phyloP scores from a whole-genome alignment of 2,113 vertebrate genomes.

The Petrocephalus zakoni region DNA sequence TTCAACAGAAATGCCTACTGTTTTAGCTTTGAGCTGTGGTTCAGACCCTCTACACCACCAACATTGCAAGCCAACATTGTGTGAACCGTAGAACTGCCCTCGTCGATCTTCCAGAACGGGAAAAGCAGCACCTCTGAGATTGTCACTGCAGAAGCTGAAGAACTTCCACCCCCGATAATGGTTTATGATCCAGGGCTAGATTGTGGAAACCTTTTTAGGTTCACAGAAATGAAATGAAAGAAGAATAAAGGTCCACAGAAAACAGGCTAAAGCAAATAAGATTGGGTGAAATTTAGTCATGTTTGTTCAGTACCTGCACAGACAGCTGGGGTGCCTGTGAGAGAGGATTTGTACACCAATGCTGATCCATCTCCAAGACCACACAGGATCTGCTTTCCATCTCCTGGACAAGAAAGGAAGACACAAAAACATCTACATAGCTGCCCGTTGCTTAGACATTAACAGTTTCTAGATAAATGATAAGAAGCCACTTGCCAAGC shows the following conservation, averaged over 20 bases:
- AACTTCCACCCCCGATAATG: not conserved
- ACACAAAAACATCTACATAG: conserved; percentile 31
- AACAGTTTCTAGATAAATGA: conserved; percentile 8
- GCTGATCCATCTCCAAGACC: conserved; percentile 69
- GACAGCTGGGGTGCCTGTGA: conserved; percentile 54
- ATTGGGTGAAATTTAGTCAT: conserved; percentile 15
- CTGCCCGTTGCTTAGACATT: not conserved
- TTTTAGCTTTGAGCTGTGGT: not conserved
- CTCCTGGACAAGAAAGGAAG: conserved; percentile 56
- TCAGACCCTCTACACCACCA: not conserved
- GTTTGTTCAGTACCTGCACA: conserved; percentile 67
- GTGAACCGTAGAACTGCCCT: not conserved
- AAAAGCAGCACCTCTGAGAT: not conserved
- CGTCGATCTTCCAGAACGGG: not conserved
- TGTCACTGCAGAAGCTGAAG: not conserved
- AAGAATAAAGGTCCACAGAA: not conserved
- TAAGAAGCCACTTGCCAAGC: not conserved
- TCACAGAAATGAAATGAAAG: not conserved
- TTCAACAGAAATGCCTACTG: not conserved
- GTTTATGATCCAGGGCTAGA: not conserved
- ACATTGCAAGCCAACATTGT: not conserved
- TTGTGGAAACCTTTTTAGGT: not conserved
- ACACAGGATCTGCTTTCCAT: conserved; percentile 74
- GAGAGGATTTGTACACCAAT: conserved; percentile 62
- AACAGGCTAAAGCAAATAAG: conserved; percentile 23